Evolutionary conservation across 2,888 invertebrate species (phyloP), one percentile per base, ranked within the genome.

Genomic region (Caenorhabditis parvicauda): DNA sequence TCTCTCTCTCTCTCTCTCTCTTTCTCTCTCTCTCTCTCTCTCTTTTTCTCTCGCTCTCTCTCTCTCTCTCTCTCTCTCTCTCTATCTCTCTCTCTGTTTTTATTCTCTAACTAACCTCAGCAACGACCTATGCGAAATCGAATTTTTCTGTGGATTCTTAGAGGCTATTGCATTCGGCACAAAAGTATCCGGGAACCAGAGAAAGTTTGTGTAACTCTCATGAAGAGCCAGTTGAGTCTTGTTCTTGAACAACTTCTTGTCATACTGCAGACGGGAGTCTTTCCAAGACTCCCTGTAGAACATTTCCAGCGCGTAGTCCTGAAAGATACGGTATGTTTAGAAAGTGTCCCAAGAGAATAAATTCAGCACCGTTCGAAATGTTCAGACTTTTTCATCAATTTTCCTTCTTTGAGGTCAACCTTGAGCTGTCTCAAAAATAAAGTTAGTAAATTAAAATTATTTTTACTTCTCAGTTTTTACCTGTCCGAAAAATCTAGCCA

Each of bases 151-250:
- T 7, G 79, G 79, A 50, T 79, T 79, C 54, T 76, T 75, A 3
- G 78, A 78, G 7, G 78, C 75, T 28, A 79, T 75, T 9, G 79
- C 79, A 42, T 80, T 79, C 7, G 79, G 79, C 14, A 76, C 67
- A 58, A 76, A 76, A 17, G 76, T 76, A 59, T 76, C 76, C 7
- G 75, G 76, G 46, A 68, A 64, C 79, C 79, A 79, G 7, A 79
- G 60, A 28, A 76, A 77, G 46, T 77, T 76, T 19, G 78, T 69
- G 50, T 79, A 79, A 49, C 74, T 74, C 51, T 79, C 79, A 51
- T 79, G 79, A n/a, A 79, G 57, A 1, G 75, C 68, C 6, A 79
- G 52, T 46, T 75, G 67, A 17, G 78, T 72, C 51, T 77, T 78
- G 49, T 78, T 78, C 46, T 69, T 70, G 63, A 78, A 77, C 22